Evolutionary conservation across 1,140 invertebrate genomes (phyloP).

Genomic region (Lepidurus packardi): DNA sequence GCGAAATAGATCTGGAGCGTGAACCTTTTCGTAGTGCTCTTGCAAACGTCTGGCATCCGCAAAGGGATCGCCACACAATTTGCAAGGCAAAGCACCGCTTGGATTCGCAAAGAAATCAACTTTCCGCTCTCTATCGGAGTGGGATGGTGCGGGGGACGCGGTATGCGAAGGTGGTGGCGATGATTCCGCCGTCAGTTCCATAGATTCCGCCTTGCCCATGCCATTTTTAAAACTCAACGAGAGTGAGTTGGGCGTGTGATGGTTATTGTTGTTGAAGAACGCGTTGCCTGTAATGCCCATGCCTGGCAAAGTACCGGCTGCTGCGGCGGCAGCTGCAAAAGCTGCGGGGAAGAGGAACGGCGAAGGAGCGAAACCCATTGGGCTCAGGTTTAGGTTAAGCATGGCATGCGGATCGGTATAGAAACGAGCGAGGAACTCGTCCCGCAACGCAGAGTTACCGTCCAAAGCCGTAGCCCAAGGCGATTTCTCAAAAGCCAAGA

Average conservation of each 20-base stretch:
- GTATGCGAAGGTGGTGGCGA: constrained; percentile 23
- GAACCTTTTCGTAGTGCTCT: constrained; percentile 60
- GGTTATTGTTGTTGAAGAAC: constrained; percentile 1
- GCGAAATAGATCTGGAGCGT: constrained; percentile 50
- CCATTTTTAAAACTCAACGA: constrained; percentile 30
- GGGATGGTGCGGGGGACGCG: constrained; percentile 35
- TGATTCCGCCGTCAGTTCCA: constrained; percentile 51
- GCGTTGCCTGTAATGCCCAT: background rate
- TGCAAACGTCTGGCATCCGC: constrained; percentile 55
- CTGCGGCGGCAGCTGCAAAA: constrained; percentile 44
- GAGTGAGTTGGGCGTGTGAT: constrained; percentile 40
- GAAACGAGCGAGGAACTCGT: constrained; percentile 73
- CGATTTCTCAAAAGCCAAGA: constrained; percentile 43
- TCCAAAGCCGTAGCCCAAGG: constrained; percentile 49
- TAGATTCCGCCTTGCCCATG: constrained; percentile 51
- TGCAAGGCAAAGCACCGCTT: constrained; percentile 58
- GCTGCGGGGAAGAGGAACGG: constrained; percentile 49
- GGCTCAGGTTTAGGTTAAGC: constrained; percentile 32
- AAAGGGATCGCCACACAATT: constrained; percentile 58
- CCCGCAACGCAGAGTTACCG: constrained; percentile 52
- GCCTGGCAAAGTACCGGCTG: constrained; percentile 44
- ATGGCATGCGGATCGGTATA: constrained; percentile 58
- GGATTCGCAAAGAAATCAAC: constrained; percentile 41
- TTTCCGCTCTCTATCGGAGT: constrained; percentile 38
- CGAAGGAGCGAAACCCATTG: constrained; percentile 42